Percentiles rank a stretch among this genome's conserved stretches.
Evolutionary conservation across 2,113 vertebrate species (phyloP).

Genomic region (Hemiprocne comata): DNA sequence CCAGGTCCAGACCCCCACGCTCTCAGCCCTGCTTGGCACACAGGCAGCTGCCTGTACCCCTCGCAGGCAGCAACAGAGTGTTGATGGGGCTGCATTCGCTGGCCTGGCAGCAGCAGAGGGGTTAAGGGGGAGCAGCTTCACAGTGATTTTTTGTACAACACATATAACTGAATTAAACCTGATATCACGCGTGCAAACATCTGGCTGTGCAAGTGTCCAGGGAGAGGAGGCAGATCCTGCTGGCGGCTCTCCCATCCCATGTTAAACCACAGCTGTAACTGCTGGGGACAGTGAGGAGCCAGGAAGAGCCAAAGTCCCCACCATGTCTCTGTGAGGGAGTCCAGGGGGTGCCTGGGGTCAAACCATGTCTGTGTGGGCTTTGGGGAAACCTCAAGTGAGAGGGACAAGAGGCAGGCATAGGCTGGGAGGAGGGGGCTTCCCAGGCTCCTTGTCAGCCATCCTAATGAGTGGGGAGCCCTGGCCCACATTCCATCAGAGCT

Average conservation of each 20-base stretch:
- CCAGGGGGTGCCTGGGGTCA: not conserved
- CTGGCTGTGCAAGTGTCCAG: not conserved
- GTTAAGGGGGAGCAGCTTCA: not conserved
- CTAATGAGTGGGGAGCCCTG: fast-evolving
- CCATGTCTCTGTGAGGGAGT: not conserved
- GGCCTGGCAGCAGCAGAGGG: not conserved
- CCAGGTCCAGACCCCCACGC: not conserved
- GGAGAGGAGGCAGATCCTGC: not conserved
- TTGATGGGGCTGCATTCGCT: no score
- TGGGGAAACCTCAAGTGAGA: not conserved
- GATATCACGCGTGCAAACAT: not conserved
- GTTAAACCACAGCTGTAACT: not conserved
- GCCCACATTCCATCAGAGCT: not conserved
- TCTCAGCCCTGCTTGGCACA: fast-evolving
- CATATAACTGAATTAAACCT: not conserved
- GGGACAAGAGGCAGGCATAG: not conserved
- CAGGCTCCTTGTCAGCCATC: not conserved
- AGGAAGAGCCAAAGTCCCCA: not conserved
- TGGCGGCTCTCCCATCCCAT: not conserved
- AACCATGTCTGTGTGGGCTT: fast-evolving
- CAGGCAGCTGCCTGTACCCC: not conserved
- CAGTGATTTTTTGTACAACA: fast-evolving
- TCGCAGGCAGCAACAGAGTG: not conserved
- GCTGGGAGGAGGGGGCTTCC: not conserved
- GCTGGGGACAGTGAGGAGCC: not conserved